Percentiles rank a stretch among this genome's conserved stretches.
Evolutionary conservation across 2,113 vertebrate genomes (phyloP).

Genomic region (Apteryx mantelli): DNA sequence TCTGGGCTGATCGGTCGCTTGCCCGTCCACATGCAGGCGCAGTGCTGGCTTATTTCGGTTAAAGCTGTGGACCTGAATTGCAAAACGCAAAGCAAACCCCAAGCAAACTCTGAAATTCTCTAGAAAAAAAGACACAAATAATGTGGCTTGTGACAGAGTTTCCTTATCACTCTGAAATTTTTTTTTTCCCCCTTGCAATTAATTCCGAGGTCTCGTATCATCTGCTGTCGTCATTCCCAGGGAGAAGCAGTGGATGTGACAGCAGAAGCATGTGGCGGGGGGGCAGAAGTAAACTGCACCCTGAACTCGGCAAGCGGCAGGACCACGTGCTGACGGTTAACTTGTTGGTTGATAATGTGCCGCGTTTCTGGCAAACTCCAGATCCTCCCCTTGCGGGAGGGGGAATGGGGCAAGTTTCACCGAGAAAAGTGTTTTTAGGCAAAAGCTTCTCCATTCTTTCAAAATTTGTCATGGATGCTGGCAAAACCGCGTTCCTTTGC

Average conservation of each 20-base stretch:
- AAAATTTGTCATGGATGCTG: not conserved
- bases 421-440: not conserved
- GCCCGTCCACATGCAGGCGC: not conserved
- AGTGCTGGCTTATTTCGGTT: not conserved
- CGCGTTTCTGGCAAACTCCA: not conserved
- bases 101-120: not conserved
- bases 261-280: not conserved
- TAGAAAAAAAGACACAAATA: not conserved
- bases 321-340: no score
- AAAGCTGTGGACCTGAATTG: not conserved
- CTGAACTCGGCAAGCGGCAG: not conserved
- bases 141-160: not conserved
- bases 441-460: not conserved
- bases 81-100: not conserved
- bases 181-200: not conserved
- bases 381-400: not conserved
- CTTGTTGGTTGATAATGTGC: not conserved
- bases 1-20: not conserved
- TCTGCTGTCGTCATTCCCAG: slow-evolving; percentile 2
- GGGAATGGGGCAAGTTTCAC: not conserved
- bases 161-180: slow-evolving; percentile 9
- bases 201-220: slow-evolving; percentile 41
- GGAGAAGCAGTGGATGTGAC: not conserved
- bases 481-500: not conserved
- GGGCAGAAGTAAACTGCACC: not conserved